These are phyloP conservation scores for Spondyliosoma cantharus DNA, from an alignment of 2,797 vertebrate species.

Conservation along the genomic window DNA sequence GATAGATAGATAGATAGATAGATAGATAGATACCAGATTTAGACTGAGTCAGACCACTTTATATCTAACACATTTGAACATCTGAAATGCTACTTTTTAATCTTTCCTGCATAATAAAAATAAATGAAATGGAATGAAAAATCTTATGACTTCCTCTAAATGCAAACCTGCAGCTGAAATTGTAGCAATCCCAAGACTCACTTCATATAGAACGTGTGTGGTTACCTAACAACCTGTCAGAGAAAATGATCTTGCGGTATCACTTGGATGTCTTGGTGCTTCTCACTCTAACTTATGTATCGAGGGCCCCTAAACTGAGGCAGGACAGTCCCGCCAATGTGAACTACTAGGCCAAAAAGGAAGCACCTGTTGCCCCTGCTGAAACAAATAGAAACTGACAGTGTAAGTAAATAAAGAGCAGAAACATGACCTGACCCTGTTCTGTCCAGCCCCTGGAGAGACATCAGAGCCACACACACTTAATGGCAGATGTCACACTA, in stretches of 20 bases:
- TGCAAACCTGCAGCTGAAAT: slow-evolving; percentile 8
- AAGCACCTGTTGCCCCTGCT: slow-evolving; percentile 59
- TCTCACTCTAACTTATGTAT: slow-evolving; percentile 19
- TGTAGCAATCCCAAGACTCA: slow-evolving; percentile 5
- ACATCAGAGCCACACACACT: slow-evolving; percentile 65
- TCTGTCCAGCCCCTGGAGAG: slow-evolving; percentile 55
- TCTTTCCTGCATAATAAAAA: too few species aligned
- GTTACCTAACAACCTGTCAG: slow-evolving; percentile 12
- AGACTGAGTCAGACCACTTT: too few species aligned
- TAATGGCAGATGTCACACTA: slow-evolving; percentile 73
- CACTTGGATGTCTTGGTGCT: slow-evolving; percentile 9
- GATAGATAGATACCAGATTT: too few species aligned
- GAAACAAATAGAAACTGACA: slow-evolving; percentile 69
- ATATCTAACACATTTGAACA: too few species aligned
- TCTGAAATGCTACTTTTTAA: too few species aligned
- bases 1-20: not conserved
- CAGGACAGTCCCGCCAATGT: slow-evolving; percentile 20
- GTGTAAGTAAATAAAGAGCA: slow-evolving; percentile 77
- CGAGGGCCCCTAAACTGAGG: slow-evolving; percentile 6
- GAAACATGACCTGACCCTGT: slow-evolving; percentile 73
- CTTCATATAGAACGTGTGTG: not conserved
- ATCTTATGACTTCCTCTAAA: not conserved
- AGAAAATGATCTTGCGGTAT: slow-evolving; percentile 1
- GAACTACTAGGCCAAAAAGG: slow-evolving; percentile 33
- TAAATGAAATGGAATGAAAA: too few species aligned